Evolutionary conservation across 2,113 vertebrate species (phyloP), one percentile per base, ranked within the genome.

Genomic region (Lipophrys pholis): DNA sequence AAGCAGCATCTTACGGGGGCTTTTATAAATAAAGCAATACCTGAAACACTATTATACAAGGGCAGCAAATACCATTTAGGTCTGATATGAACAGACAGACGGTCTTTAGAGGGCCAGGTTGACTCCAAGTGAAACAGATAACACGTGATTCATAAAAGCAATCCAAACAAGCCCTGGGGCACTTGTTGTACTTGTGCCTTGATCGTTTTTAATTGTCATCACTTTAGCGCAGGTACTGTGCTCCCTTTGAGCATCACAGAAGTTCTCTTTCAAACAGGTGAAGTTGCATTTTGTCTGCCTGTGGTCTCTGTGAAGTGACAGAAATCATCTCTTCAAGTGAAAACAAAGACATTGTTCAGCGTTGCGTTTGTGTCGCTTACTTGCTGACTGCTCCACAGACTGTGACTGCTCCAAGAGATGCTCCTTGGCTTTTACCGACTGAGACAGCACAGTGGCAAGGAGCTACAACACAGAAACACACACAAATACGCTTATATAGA

Each of bases 361-460:
- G 58, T 16, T 41, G 63, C 16, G 16, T 43, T 41, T 38, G 39
- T 78, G 50, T 54, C 62, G 21, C 91, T 91, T 92, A 96, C 95
- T 95, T 87, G 94, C 65, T 48, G 95, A 89, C 76, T 93, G 92
- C 80, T 98, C 96, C n/a, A 92, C 90, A 84, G 95, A 95, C 82
- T 96, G 96, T 57, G 93, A 96, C 93, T 93, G 96, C 93, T 93
- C 96, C 95, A 80, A 89, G 80, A 93, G 93, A 65, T 94, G 92
- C 78, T 99, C 97, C 51, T 97, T 97, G 63, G 93, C 95, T 65
- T 96, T 95, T 80, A 95, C 93, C 69, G 97, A 98, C 95, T 97
- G 97, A 82, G 97, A 96, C 66, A 99, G 94, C 87, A 98, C 97
- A 0, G 96, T 97, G 81, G 96, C 96, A 93, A 99, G 92, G 81